Base-by-base conservation (phyloP, 2,113 vertebrate genomes). In the Arizona elegans region DNA sequence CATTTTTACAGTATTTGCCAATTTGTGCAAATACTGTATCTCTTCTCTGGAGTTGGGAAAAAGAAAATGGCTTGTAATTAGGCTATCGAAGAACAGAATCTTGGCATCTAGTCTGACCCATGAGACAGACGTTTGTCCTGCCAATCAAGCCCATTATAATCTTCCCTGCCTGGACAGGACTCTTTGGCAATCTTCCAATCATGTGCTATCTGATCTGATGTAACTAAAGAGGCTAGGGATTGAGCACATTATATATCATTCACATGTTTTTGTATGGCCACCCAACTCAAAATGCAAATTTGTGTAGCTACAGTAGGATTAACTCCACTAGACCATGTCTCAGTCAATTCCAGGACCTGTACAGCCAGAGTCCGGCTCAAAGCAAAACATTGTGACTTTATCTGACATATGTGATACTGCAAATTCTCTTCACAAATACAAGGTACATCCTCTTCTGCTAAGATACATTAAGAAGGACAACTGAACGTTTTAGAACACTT, bases 401-500 rank as follows among this genome's bases (percentile, higher is more conserved):
- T 81, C 17, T 23, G 75, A 81, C 33, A 43, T 19, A 81, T 43
- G 15, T 43, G 17, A 43, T 43, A 81, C 70, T 33, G 2, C 15
- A 13, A 7, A 75, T 75, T 33, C n/a, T 33, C 65, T 17, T 75
- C n/a, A 33, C 65, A 75, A 54, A 50, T 47, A 23, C 70, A 81
- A 85, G 43, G n/a, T 13, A 4, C 38, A 33, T 81, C 29, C 11
- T 85, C 21, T 55, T 26, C 33, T 23, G 17, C 10, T 33, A 24
- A 53, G 75, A 33, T 90, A 13, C 21, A 10, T 29, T 90, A 91
- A 26, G 5, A 94, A 93, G 1, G 47, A 50, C 33, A 92, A 53
- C 53, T 11, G 5, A 58, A 33, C n/a, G 89, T 13, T 47, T 43
- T 4, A 52, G 92, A 33, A 1, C 43, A 97, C 99, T 99, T 97